phyloP scores from a whole-genome alignment of 2,888 invertebrate species.

The Ceramica pisi region DNA sequence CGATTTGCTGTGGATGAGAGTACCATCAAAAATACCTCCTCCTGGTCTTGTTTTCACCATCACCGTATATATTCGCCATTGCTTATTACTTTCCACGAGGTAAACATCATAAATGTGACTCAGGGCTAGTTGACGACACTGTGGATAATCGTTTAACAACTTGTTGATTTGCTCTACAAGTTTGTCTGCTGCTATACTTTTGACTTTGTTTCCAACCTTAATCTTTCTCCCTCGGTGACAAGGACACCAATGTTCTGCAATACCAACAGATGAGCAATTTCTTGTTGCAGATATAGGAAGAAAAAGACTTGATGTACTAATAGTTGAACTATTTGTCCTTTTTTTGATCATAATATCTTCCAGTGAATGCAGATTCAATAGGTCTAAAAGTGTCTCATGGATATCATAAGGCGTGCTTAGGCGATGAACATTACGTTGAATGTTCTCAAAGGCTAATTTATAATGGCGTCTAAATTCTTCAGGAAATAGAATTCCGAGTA shows the following conservation, averaged over 20 bases:
- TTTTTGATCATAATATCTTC: slow-evolving; percentile 67
- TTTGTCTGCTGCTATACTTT: slow-evolving; percentile 90
- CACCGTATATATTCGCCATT: slow-evolving; percentile 90
- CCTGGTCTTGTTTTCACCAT: slow-evolving; percentile 92
- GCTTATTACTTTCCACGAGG: slow-evolving; percentile 88
- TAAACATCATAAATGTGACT: slow-evolving; percentile 75
- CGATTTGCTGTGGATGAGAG: slow-evolving; percentile 84
- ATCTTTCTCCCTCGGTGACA: slow-evolving; percentile 92
- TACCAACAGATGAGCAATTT: slow-evolving; percentile 94
- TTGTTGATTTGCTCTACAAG: slow-evolving; percentile 92
- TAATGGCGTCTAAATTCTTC: slow-evolving; percentile 92
- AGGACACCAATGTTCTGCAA: slow-evolving; percentile 96
- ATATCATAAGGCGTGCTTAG: slow-evolving; percentile 95
- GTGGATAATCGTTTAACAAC: slow-evolving; percentile 89
- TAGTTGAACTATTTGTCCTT: slow-evolving; percentile 78
- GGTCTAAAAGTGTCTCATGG: slow-evolving; percentile 93
- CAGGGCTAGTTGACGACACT: slow-evolving; percentile 92
- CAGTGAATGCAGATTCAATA: slow-evolving; percentile 86
- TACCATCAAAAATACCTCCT: slow-evolving; percentile 94
- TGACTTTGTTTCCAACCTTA: slow-evolving; percentile 84
- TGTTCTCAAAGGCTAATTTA: slow-evolving; percentile 90
- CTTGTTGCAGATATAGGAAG: slow-evolving; percentile 92
- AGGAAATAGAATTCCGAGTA: slow-evolving; percentile 93
- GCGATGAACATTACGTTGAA: slow-evolving; percentile 91
- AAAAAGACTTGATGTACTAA: slow-evolving; percentile 93